A percentile compares a stretch with the other conserved stretches of the same genome.
phyloP scores from a whole-genome alignment of 2,888 invertebrate species.

The Heliconius aoede region DNA sequence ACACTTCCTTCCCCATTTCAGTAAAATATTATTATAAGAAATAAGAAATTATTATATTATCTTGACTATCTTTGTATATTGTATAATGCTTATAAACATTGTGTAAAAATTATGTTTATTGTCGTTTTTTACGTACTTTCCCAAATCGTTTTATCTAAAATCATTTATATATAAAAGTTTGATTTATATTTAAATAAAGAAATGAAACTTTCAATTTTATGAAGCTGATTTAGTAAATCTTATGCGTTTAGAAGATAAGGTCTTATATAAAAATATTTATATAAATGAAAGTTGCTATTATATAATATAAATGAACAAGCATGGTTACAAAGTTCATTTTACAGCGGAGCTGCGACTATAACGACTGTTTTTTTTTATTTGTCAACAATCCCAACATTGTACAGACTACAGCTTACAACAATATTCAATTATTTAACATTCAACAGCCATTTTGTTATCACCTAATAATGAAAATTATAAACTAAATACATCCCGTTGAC shows the following conservation, averaged over 20 bases:
- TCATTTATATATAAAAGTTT: not conserved
- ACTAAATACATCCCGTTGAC: not conserved
- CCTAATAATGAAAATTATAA: slow-evolving; percentile 49
- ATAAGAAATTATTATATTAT: not conserved
- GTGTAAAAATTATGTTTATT: slow-evolving; percentile 15
- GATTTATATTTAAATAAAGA: not conserved
- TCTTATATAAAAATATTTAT: slow-evolving; percentile 2
- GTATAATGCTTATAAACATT: not conserved
- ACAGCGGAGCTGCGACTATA: slow-evolving; percentile 62
- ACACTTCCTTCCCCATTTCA: too few relatives aligned
- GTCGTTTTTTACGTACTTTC: not conserved
- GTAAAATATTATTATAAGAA: slow-evolving; percentile 24
- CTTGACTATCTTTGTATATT: not conserved
- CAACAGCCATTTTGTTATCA: slow-evolving; percentile 81
- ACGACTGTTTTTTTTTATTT: slow-evolving; percentile 51
- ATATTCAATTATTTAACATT: slow-evolving; percentile 72
- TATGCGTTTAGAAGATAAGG: not conserved
- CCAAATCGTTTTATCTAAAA: not conserved
- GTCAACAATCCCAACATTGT: slow-evolving; percentile 67
- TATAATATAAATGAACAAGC: not conserved
- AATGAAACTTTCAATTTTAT: not conserved
- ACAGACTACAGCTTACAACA: slow-evolving; percentile 65
- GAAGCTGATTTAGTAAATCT: not conserved
- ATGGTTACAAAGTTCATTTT: slow-evolving; percentile 55
- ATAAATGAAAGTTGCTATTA: not conserved